Conservation (phyloP, 2,113 vertebrate genomes). For the Neofelis nebulosa region DNA sequence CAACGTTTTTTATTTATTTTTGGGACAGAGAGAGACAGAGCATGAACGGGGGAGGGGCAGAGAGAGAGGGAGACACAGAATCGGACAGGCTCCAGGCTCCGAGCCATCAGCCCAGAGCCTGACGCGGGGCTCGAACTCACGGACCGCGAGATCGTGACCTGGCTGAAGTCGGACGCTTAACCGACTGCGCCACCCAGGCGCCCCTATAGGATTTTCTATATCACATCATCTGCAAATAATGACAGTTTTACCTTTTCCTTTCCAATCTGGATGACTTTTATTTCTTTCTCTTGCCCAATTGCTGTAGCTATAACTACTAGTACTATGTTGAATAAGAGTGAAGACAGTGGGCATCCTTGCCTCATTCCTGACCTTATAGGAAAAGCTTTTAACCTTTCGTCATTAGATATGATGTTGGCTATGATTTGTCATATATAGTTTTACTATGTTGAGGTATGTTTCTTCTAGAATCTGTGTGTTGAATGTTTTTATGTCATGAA, state of each 20-base stretch:
- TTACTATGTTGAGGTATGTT: not conserved
- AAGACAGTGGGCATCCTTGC: not conserved
- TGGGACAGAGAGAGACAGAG: too few species aligned
- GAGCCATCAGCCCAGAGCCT: too few species aligned
- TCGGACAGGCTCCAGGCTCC: too few species aligned
- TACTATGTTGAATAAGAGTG: not conserved
- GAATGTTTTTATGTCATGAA: not conserved
- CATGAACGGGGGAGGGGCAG: too few species aligned
- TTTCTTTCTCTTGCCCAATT: not conserved
- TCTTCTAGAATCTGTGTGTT: not conserved
- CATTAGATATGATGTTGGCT: not conserved
- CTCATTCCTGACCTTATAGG: not conserved
- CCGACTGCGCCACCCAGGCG: too few species aligned
- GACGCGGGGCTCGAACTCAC: too few species aligned
- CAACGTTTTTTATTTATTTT: too few species aligned
- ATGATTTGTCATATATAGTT: not conserved
- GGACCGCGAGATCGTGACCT: too few species aligned
- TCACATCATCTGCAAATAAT: not conserved
- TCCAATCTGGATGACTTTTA: not conserved
- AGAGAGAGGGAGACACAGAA: too few species aligned
- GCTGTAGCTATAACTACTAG: not conserved
- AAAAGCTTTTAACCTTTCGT: not conserved
- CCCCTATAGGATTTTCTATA: not conserved
- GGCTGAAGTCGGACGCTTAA: too few species aligned
- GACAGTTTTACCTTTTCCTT: not conserved